Percentiles rank a stretch among this genome's conserved stretches.
These are phyloP conservation scores for Drosophila bunnanda DNA, from an alignment of 2,888 invertebrate genomes.

Conservation along the genomic window DNA sequence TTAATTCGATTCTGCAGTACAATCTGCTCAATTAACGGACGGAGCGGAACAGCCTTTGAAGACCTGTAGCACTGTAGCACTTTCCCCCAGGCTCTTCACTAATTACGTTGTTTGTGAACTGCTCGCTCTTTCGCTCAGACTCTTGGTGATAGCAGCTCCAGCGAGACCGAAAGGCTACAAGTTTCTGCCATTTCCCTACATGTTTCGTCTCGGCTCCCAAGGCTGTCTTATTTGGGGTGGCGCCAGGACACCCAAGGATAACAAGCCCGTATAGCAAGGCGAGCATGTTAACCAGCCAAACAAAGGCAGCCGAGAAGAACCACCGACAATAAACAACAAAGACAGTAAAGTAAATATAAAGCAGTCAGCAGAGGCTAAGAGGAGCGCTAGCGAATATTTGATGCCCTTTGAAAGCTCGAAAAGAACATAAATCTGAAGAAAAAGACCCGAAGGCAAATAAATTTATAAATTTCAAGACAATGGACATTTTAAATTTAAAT, in stretches of 20 bases:
- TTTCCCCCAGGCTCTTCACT: constrained; percentile 37
- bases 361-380: constrained; percentile 17
- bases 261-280: constrained; percentile 11
- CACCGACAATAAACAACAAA: constrained; percentile 42
- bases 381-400: background rate
- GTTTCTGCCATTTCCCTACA: constrained; percentile 73
- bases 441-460: no score
- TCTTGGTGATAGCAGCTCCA: constrained; percentile 23
- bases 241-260: constrained; percentile 3
- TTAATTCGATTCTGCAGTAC: constrained; percentile 59
- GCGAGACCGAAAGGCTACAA: constrained; percentile 63
- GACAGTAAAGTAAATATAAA: constrained; percentile 37
- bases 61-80: background rate
- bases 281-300: constrained; percentile 52
- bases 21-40: constrained; percentile 40
- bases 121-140: constrained; percentile 6
- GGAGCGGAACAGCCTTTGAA: constrained; percentile 20
- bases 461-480: no score
- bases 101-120: constrained; percentile 64
- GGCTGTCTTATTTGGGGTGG: constrained; percentile 36
- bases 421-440: background rate
- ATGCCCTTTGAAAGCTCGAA: background rate
- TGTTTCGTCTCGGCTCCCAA: constrained; percentile 53
- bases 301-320: constrained; percentile 30
- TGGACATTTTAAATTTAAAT: no score